Evolutionary conservation across 2,113 vertebrate genomes (phyloP), one percentile per base, ranked within the genome.

Genomic region (Bagarius yarrelli): DNA sequence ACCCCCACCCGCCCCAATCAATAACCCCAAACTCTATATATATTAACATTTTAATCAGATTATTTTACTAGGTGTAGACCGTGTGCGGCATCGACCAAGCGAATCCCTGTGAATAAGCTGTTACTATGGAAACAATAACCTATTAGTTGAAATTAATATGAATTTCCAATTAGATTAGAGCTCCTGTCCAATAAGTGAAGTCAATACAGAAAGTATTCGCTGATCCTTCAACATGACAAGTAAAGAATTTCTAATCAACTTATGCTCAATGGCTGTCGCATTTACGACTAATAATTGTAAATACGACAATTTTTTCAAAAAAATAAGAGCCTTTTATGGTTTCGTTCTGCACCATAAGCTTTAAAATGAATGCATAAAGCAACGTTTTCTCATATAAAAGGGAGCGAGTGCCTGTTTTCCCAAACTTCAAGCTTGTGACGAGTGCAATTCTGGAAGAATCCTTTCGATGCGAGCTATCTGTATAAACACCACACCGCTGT

Each of bases 191-290:
- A 50, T 23, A 23, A 1, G 6, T 3, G 23, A 70, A 25, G 40
- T 70, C 40, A 44, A 40, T 67, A 44, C 11, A 67, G 67, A 47
- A 47, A 69, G 66, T 69, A 47, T 25, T 5, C 36, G 9, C 40
- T 47, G 47, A 69, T 69, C 66, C 66, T 44, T 69, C 66, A 15
- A n/a, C 8, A 23, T 69, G 66, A 69, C 66, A 69, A 44, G 23
- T 15, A 69, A 69, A 25, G 67, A 70, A 70, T 70, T 70, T 70
- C 40, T 47, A 70, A 47, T 70, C 40, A 69, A 69, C 66, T 44
- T 69, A 16, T 27, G 40, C 47, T 70, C n/a, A 50, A 50, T 50
- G n/a, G 67, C 67, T 70, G 67, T 27, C 40, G 47, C 23, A 16
- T 70, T 70, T 18, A 50, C 67, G n/a, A 47, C 47, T 50, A 67